Conservation (phyloP, 2,113 vertebrate species). For the Picathartes gymnocephalus region DNA sequence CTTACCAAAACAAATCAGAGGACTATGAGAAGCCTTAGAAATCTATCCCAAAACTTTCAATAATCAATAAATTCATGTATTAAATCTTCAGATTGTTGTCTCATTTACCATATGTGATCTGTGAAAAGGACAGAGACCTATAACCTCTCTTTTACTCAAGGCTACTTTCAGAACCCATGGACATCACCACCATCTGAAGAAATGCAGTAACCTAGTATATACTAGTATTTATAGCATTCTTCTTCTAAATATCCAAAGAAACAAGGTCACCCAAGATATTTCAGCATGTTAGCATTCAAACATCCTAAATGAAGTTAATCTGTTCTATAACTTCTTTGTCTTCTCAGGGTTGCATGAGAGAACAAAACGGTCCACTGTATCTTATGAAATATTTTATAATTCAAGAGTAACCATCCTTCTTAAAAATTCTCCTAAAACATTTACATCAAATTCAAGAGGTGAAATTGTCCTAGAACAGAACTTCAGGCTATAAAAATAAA, state of each 20-base stretch:
- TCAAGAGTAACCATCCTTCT: neutral
- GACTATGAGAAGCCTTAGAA: neutral
- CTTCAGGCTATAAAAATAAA: constrained; percentile 54
- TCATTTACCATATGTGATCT: neutral
- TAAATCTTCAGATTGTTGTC: neutral
- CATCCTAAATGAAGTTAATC: neutral
- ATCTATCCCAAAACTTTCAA: neutral
- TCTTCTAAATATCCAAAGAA: neutral
- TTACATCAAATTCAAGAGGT: constrained; percentile 14
- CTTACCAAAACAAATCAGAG: neutral
- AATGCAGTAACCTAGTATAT: neutral
- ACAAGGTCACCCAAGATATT: neutral
- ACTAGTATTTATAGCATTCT: neutral
- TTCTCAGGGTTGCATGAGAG: neutral
- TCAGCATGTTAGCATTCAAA: neutral
- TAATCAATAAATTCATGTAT: neutral
- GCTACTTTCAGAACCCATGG: neutral
- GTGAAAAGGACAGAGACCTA: neutral
- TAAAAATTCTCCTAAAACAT: neutral
- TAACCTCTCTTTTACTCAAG: neutral
- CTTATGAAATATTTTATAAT: neutral
- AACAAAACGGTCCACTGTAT: neutral
- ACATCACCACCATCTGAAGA: neutral
- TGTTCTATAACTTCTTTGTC: neutral
- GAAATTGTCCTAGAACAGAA: constrained; percentile 46